Evolutionary conservation across 2,797 vertebrate species (phyloP), one percentile per base, ranked within the genome.

Genomic region (Hydrocynus forskahlii): DNA sequence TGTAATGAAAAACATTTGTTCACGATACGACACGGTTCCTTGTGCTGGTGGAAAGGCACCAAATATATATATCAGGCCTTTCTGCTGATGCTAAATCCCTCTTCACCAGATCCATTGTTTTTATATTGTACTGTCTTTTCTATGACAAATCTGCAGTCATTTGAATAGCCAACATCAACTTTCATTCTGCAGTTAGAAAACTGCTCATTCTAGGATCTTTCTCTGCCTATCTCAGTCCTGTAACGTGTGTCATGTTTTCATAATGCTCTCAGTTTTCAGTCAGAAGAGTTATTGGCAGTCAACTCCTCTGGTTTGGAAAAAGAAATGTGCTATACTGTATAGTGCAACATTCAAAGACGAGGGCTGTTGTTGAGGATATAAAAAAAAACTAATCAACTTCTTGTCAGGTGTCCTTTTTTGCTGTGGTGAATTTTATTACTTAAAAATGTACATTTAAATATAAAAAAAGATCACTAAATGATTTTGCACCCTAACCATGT

Each of bases 171-270:
- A n/a, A 12, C 59, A 25, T 60, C n/a, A 40, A 5, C n/a, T 19
- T 19, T 67, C 17, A 35, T 10, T 67, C 66, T n/a, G 21, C 21
- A 50, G 10, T 2, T 9, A 25, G 13, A 25, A 50, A 25, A 23
- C 43, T 10, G 13, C n/a, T 50, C 0, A 9, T 50, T 7, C 7
- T 13, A 2, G 7, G 25, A 29, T 6, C 16, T 17, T 29, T 52
- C 21, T 70, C 48, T 52, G 45, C 68, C 43, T 52, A 21, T 70
- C 23, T 16, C 8, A 21, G 21, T 13, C 45, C 67, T 48, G n/a
- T 69, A 45, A 40, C 9, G 68, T 70, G 68, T 70, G 43, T 48
- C n/a, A 23, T 69, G 67, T 69, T n/a, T 70, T 70, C 13, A 10
- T 50, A 48, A 50, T 70, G 45, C n/a, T 70, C 45, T 21, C n/a